Conservation (phyloP, 1,140 invertebrate genomes). For the Drosophila murphyi region DNA sequence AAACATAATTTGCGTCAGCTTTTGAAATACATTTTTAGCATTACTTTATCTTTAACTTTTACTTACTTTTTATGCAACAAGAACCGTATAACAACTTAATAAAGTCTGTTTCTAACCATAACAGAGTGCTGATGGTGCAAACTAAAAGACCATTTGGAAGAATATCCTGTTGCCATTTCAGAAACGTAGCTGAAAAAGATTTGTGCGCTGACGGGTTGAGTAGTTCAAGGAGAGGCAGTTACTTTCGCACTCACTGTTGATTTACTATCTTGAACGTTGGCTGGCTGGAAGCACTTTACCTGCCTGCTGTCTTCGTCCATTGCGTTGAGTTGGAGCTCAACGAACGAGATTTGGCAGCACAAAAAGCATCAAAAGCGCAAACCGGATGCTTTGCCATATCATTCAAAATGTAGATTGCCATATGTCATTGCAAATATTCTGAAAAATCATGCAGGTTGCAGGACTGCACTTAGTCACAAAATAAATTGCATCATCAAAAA, state of each 20-base stretch:
- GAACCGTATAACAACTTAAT: not conserved
- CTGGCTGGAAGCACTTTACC: slow-evolving; percentile 4
- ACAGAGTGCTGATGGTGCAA: no score
- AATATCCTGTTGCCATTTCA: not conserved
- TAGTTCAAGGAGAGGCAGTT: slow-evolving; percentile 39
- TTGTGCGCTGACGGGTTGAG: slow-evolving; percentile 40
- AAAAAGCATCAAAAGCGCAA: slow-evolving; percentile 38
- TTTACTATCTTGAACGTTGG: slow-evolving; percentile 42
- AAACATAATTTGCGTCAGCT: not conserved
- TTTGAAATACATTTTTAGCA: no score
- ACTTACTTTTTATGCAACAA: not conserved
- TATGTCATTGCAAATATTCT: slow-evolving; percentile 51
- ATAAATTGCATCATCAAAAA: slow-evolving; percentile 45
- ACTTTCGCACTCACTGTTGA: slow-evolving; percentile 53
- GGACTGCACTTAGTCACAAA: slow-evolving; percentile 18
- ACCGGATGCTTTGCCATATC: slow-evolving; percentile 36
- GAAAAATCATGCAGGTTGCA: slow-evolving; percentile 58
- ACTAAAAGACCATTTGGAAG: no score
- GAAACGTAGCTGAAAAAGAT: slow-evolving; percentile 12
- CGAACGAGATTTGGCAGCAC: slow-evolving; percentile 60
- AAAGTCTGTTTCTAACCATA: no score
- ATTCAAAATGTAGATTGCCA: slow-evolving; percentile 8
- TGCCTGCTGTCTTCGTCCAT: not conserved
- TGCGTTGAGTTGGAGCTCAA: slow-evolving; percentile 22
- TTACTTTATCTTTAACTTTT: no score